Conservation (phyloP, 2,888 invertebrate genomes). For the Cheilosia urbana region DNA sequence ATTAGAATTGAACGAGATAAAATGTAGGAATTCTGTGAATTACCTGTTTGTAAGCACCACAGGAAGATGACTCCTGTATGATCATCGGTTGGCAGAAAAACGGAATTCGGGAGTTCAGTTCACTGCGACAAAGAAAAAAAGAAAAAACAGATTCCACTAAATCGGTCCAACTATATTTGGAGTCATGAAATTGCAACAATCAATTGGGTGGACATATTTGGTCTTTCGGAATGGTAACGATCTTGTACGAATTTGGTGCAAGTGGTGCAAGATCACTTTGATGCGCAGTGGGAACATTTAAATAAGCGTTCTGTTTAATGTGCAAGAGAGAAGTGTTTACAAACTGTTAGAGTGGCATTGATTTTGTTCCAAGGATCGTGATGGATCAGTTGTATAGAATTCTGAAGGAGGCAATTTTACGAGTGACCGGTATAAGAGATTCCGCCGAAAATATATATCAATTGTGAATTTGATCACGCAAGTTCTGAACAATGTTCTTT, state of each 20-base stretch:
- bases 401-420: too few relatives aligned
- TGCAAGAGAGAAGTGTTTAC: constrained; percentile 26
- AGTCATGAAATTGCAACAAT: constrained; percentile 62
- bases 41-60: constrained; percentile 57
- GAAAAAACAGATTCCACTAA: constrained; percentile 36
- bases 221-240: constrained; percentile 65
- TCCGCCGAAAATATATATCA: too few relatives aligned
- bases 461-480: too few relatives aligned
- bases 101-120: constrained; percentile 55
- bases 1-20: constrained; percentile 73
- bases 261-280: constrained; percentile 64
- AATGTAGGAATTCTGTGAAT: constrained; percentile 73
- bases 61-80: constrained; percentile 17
- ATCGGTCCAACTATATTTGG: constrained; percentile 65
- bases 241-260: constrained; percentile 52
- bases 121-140: constrained; percentile 1
- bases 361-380: too few relatives aligned
- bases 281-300: constrained; percentile 41
- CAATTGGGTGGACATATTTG: constrained; percentile 52
- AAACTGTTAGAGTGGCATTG: not conserved
- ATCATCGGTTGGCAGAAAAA: constrained; percentile 15
- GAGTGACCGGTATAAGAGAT: too few relatives aligned
- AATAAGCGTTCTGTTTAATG: constrained; percentile 37
- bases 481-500: too few relatives aligned
- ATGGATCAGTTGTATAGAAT: too few relatives aligned